A percentile compares a stretch with the other conserved stretches of the same genome.
These are phyloP conservation scores for Hypanus sabinus DNA, from an alignment of 2,113 vertebrate genomes.

Conservation along the genomic window DNA sequence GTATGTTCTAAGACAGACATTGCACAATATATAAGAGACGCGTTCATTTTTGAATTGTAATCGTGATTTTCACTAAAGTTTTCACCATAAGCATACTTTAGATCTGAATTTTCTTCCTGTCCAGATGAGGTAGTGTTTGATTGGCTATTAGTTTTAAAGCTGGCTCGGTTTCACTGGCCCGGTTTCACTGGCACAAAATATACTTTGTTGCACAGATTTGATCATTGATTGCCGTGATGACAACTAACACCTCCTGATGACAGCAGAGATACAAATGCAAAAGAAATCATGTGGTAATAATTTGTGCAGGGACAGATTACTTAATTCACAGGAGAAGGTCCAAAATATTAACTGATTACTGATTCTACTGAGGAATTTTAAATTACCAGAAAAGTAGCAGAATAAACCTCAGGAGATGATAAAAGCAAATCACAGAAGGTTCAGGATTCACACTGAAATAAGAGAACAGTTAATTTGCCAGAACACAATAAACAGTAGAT, in stretches of 20 bases:
- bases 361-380: background rate
- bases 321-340: too few species aligned
- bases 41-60: background rate
- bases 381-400: background rate
- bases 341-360: background rate
- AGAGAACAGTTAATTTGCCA: background rate
- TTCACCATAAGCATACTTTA: background rate
- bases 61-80: background rate
- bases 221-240: background rate
- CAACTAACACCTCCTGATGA: background rate
- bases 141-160: background rate
- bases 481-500: background rate
- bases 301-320: background rate
- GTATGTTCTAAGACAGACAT: background rate
- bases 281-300: background rate
- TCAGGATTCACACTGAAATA: background rate
- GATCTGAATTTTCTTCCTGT: background rate
- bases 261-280: background rate
- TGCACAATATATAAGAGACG: background rate
- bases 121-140: background rate
- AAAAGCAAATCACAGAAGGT: background rate
- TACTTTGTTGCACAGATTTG: background rate
- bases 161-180: background rate
- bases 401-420: background rate
- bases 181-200: background rate